phyloP scores from a whole-genome alignment of 2,113 vertebrate genomes.

The Pseudopodoces humilis region DNA sequence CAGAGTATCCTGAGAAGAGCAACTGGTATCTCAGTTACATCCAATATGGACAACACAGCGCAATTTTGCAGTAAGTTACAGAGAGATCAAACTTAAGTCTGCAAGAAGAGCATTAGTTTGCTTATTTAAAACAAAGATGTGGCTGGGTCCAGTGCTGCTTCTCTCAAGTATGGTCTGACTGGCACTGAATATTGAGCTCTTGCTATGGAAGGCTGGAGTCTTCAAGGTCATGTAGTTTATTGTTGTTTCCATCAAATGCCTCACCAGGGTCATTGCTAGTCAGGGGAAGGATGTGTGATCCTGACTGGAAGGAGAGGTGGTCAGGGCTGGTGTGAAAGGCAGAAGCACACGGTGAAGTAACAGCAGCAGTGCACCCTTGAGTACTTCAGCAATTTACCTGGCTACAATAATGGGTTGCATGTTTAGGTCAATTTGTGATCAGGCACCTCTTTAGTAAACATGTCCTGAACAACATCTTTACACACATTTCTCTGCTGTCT shows the following conservation, averaged over 20 bases:
- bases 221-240: neutral
- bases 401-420: neutral
- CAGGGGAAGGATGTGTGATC: neutral
- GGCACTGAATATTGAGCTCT: neutral
- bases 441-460: neutral
- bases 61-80: neutral
- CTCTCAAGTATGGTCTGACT: neutral
- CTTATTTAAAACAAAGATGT: neutral
- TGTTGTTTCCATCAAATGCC: neutral
- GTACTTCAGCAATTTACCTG: neutral
- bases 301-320: neutral
- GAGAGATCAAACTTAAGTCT: neutral
- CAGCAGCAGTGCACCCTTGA: neutral
- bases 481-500: neutral
- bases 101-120: neutral
- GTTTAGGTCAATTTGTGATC: neutral
- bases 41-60: neutral
- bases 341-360: rapidly evolving
- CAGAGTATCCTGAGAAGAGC: conserved; percentile 68
- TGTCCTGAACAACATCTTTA: neutral
- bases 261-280: neutral
- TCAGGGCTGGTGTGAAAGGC: neutral
- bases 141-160: neutral
- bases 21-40: neutral
- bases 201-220: neutral